These are phyloP conservation scores for Galerucella calmariensis DNA, from an alignment of 2,888 invertebrate species.

Conservation along the genomic window DNA sequence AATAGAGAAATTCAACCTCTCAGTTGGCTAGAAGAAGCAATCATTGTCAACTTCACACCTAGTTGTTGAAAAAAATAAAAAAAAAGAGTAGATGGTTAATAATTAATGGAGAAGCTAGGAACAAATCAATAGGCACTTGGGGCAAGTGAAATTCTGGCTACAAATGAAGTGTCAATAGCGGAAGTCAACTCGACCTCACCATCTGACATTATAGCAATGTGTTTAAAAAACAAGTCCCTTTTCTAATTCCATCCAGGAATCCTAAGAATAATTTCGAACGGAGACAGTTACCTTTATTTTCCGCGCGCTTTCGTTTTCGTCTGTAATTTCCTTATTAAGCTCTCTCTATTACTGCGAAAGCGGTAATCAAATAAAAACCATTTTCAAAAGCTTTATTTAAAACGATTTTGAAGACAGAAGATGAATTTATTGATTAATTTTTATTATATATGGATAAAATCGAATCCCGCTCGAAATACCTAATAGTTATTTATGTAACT, in stretches of 20 bases:
- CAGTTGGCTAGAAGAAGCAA: too few species aligned
- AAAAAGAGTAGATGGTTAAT: too few species aligned
- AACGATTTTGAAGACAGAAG: neutral
- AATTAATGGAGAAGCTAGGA: too few species aligned
- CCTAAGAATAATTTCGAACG: neutral
- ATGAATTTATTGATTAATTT: neutral
- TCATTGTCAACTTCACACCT: too few species aligned
- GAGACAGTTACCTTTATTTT: conserved; percentile 7
- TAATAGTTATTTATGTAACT: too few species aligned
- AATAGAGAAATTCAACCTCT: too few species aligned
- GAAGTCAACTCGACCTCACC: too few species aligned
- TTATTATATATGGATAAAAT: neutral
- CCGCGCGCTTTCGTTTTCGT: conserved; percentile 4
- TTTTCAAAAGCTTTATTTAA: conserved; percentile 9
- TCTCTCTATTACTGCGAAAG: conserved; percentile 13
- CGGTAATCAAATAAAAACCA: conserved; percentile 15
- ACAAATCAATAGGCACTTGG: too few species aligned
- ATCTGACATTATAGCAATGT: too few species aligned
- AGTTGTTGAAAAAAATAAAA: too few species aligned
- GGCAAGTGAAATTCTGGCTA: too few species aligned
- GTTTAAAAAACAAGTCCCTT: neutral
- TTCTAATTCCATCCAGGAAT: conserved; percentile 3
- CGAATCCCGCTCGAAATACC: neutral
- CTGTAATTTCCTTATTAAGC: conserved; percentile 18
- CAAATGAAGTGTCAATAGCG: too few species aligned